phyloP scores from a whole-genome alignment of 2,113 vertebrate genomes.

The Galbula dea region DNA sequence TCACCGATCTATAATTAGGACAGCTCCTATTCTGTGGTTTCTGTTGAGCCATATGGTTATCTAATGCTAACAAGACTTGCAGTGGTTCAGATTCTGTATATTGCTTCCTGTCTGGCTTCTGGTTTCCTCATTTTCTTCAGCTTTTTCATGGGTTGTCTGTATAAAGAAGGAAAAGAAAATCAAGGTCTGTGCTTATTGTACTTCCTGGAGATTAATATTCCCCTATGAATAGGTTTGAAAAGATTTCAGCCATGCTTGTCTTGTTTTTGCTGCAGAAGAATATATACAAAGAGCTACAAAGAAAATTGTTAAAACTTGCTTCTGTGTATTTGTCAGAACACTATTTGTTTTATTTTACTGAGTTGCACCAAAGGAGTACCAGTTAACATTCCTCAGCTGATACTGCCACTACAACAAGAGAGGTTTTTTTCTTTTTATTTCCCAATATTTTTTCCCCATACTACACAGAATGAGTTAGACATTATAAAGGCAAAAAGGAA shows the following conservation, averaged over 20 bases:
- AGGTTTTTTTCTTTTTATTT: not conserved
- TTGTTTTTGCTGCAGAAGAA: conserved; percentile 26
- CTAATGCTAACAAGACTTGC: conserved; percentile 47
- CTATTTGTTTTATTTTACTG: conserved; percentile 16
- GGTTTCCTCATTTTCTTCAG: conserved; percentile 55
- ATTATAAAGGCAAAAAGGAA: not conserved
- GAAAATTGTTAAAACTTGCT: conserved; percentile 11
- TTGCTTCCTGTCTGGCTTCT: conserved; percentile 53
- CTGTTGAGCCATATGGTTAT: conserved; percentile 42
- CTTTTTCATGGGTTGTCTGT: conserved; percentile 17
- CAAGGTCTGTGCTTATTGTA: conserved; percentile 55
- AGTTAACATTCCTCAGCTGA: not conserved
- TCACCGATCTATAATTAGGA: conserved; percentile 49
- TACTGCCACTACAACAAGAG: not conserved
- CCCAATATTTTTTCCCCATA: not conserved
- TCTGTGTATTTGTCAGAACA: conserved; percentile 23
- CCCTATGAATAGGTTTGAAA: conserved; percentile 22
- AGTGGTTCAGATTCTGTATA: conserved; percentile 34
- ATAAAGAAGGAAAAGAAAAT: conserved; percentile 54
- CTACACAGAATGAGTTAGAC: not conserved
- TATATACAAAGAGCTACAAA: not conserved
- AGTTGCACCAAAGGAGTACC: not conserved
- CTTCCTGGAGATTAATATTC: conserved; percentile 55
- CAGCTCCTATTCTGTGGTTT: conserved; percentile 26
- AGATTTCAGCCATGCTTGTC: conserved; percentile 24